Percentiles rank a stretch among this genome's conserved stretches.
phyloP scores from a whole-genome alignment of 1,140 invertebrate genomes.

The Bombus picipes region DNA sequence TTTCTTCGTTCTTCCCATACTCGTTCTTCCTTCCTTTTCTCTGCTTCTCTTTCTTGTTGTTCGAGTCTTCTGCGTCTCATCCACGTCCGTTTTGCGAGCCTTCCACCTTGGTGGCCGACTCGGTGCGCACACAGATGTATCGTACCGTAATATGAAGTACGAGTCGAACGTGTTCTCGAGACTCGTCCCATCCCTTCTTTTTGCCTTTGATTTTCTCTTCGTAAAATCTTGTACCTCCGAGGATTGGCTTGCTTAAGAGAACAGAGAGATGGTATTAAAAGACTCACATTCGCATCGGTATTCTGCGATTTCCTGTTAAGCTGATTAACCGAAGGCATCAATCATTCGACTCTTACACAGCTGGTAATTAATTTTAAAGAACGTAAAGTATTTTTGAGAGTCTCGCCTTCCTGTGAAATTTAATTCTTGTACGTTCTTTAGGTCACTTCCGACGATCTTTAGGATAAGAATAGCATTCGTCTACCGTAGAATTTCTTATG shows the following conservation, averaged over 20 bases:
- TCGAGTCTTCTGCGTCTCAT: conserved; percentile 35
- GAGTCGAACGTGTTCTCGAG: conserved; percentile 62
- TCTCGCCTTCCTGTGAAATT: too few species aligned
- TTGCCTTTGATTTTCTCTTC: conserved; percentile 26
- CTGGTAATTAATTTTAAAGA: too few species aligned
- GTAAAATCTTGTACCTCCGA: conserved; percentile 28
- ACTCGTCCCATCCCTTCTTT: conserved; percentile 38
- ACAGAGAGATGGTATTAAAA: neutral
- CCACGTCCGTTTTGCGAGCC: conserved; percentile 55
- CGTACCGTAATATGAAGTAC: conserved; percentile 51
- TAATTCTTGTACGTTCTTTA: too few species aligned
- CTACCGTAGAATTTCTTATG: too few species aligned
- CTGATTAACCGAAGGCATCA: neutral
- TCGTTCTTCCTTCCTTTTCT: conserved; percentile 19
- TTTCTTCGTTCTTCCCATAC: conserved; percentile 11
- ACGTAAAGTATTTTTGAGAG: too few species aligned
- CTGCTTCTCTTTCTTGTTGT: conserved; percentile 12
- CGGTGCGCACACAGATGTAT: conserved; percentile 52
- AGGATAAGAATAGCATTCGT: too few species aligned
- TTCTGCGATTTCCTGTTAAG: neutral
- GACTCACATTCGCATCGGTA: neutral
- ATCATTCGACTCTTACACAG: too few species aligned
- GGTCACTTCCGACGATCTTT: too few species aligned
- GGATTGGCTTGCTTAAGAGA: neutral
- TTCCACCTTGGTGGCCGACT: conserved; percentile 72